These are phyloP conservation scores for Clarias macrocephalus DNA, from an alignment of 2,113 vertebrate species.

Conservation along the genomic window DNA sequence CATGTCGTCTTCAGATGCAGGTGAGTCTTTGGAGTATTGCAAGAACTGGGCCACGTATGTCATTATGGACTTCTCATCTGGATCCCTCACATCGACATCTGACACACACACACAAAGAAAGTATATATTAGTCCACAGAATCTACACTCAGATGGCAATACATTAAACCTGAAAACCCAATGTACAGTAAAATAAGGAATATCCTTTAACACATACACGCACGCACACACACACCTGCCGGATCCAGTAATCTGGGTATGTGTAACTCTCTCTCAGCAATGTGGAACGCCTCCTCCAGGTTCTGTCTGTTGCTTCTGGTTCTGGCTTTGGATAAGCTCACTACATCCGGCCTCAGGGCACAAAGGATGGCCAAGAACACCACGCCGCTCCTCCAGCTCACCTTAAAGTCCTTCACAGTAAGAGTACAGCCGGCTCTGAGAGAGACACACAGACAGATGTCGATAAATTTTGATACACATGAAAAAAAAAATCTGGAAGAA, in stretches of 20 bases:
- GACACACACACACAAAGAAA: slow-evolving; percentile 31
- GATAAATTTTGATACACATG: not conserved
- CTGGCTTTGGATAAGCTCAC: slow-evolving; percentile 81
- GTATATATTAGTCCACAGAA: not conserved
- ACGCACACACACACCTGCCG: slow-evolving; percentile 77
- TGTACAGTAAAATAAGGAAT: not conserved
- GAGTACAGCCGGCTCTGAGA: slow-evolving; percentile 74
- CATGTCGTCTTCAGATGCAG: slow-evolving; percentile 64
- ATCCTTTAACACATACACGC: not conserved
- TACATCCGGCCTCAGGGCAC: slow-evolving; percentile 81
- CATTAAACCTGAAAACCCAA: not conserved
- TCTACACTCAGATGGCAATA: not conserved
- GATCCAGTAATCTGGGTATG: slow-evolving; percentile 87
- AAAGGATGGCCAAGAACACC: slow-evolving; percentile 87
- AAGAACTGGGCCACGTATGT: slow-evolving; percentile 96
- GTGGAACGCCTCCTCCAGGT: slow-evolving; percentile 87
- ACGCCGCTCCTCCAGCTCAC: slow-evolving; percentile 89
- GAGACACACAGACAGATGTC: not conserved
- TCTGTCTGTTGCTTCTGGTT: slow-evolving; percentile 84
- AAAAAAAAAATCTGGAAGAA: not conserved
- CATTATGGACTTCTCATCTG: slow-evolving; percentile 98
- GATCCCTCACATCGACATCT: slow-evolving; percentile 90
- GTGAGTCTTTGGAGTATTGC: slow-evolving; percentile 82
- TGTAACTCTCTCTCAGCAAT: slow-evolving; percentile 84
- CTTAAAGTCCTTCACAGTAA: slow-evolving; percentile 89